Evolutionary conservation across 1,140 invertebrate species (phyloP).

Genomic region (Papilio glaucus): DNA sequence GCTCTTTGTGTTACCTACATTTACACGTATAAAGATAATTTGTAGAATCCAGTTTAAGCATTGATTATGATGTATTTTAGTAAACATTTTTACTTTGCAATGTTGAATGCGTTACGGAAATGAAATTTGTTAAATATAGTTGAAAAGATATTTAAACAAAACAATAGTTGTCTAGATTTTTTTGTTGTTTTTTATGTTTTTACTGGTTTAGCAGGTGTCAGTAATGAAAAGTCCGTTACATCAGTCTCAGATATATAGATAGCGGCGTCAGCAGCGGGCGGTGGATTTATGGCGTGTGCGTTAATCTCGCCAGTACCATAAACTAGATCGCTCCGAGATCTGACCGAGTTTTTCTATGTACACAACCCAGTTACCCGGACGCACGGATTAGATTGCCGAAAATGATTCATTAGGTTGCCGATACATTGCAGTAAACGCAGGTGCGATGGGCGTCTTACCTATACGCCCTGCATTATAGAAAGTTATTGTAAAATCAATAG

Average conservation of each 20-base stretch:
- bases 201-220: not conserved
- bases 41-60: no score
- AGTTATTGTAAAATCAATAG: no score
- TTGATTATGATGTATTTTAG: no score
- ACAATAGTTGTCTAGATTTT: no score
- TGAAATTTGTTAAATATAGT: no score
- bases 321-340: slow-evolving; percentile 33
- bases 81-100: no score
- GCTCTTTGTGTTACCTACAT: no score
- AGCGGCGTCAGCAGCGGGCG: slow-evolving; percentile 34
- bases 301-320: slow-evolving; percentile 34
- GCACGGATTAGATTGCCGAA: slow-evolving; percentile 43
- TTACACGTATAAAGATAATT: no score
- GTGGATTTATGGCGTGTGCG: slow-evolving; percentile 32
- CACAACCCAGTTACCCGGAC: slow-evolving; percentile 49
- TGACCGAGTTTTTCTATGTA: slow-evolving; percentile 49
- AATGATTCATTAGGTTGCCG: slow-evolving; percentile 32
- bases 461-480: no score
- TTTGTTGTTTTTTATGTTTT: not conserved
- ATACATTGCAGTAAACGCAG: not conserved
- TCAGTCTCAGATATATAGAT: slow-evolving; percentile 32
- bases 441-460: no score
- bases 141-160: no score
- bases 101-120: no score
- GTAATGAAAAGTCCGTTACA: slow-evolving; percentile 5